A percentile compares a stretch with the other conserved stretches of the same genome.
phyloP scores from a whole-genome alignment of 2,113 vertebrate genomes.

The Notothenia rossii region DNA sequence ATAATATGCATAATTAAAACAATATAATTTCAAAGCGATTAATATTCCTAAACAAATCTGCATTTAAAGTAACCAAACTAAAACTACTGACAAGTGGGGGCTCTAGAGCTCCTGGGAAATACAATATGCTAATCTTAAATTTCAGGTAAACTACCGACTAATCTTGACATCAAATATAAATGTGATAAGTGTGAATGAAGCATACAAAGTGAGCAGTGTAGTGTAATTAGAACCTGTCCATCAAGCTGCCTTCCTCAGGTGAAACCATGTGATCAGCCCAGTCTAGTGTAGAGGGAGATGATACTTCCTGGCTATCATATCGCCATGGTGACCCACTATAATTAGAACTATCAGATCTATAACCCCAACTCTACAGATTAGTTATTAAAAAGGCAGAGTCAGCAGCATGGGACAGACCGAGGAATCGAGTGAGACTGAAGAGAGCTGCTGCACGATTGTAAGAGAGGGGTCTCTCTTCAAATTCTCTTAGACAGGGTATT shows the following conservation, averaged over 20 bases:
- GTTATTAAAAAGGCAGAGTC: conserved; percentile 47
- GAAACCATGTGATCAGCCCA: conserved; percentile 55
- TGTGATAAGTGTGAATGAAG: too few relatives aligned
- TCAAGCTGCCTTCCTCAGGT: conserved; percentile 52
- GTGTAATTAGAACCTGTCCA: conserved; percentile 56
- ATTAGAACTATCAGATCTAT: conserved; percentile 75
- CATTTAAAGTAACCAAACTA: not conserved
- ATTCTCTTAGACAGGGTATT: too few relatives aligned
- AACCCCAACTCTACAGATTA: conserved; percentile 47
- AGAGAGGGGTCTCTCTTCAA: too few relatives aligned
- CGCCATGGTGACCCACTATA: conserved; percentile 63
- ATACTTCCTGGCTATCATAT: conserved; percentile 78
- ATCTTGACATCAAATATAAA: not conserved
- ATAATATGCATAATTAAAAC: too few relatives aligned
- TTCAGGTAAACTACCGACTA: not conserved
- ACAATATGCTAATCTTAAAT: not conserved
- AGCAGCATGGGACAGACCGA: not conserved
- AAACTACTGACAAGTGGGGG: not conserved
- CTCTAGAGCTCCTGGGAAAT: not conserved
- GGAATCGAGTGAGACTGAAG: not conserved
- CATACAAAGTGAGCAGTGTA: not conserved
- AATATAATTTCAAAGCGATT: not conserved
- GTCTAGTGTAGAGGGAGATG: conserved; percentile 38
- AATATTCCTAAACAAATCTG: not conserved
- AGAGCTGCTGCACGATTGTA: too few relatives aligned